These are phyloP conservation scores for Stichodactyla mertensii DNA, from an alignment of 64 coral and sea anemone species.

Conservation along the genomic window DNA sequence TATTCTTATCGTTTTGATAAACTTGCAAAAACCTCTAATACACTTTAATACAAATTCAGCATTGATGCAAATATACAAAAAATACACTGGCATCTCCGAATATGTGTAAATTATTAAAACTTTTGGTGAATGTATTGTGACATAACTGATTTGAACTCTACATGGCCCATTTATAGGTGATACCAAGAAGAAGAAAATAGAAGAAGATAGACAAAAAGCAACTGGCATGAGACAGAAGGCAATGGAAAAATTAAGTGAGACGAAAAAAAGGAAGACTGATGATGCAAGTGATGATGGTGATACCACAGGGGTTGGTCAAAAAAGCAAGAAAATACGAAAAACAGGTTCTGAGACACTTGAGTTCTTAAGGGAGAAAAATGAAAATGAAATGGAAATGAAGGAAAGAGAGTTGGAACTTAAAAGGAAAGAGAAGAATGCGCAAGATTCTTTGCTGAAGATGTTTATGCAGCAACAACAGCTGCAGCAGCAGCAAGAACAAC, in stretches of 20 bases:
- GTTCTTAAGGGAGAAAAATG: constrained; percentile 1
- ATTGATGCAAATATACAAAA: too few relatives aligned
- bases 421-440: neutral
- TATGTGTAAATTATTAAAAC: too few relatives aligned
- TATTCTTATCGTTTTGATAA: too few relatives aligned
- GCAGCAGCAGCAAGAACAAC: neutral
- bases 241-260: neutral
- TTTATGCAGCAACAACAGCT: constrained; percentile 5
- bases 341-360: neutral
- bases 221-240: neutral
- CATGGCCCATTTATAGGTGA: too few relatives aligned
- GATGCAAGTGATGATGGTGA: neutral
- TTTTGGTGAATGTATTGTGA: too few relatives aligned
- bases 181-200: too few relatives aligned
- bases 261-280: neutral
- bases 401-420: neutral
- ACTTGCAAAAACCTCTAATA: too few relatives aligned
- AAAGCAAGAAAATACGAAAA: neutral
- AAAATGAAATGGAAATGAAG: neutral
- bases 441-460: neutral
- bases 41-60: too few relatives aligned
- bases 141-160: too few relatives aligned
- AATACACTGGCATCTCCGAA: too few relatives aligned
- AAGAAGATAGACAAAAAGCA: neutral
- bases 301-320: neutral